These are phyloP conservation scores for Chaenocephalus aceratus DNA, from an alignment of 2,113 vertebrate species.

Conservation along the genomic window DNA sequence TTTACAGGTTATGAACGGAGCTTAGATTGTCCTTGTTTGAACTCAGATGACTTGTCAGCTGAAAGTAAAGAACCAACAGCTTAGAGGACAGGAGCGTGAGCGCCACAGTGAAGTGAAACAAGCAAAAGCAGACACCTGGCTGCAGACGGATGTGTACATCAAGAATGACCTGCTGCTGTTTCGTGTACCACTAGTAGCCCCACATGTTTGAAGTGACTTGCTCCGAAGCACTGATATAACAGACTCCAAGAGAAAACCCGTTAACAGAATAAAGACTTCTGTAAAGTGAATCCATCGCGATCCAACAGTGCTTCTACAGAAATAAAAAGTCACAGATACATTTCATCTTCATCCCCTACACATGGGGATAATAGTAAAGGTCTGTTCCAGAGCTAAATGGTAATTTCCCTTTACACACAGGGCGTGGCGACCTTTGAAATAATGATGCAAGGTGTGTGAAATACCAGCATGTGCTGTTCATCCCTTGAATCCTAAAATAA, in stretches of 20 bases:
- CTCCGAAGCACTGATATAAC: background rate
- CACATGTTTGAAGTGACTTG: slow-evolving; percentile 23
- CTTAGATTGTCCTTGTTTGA: slow-evolving; percentile 4
- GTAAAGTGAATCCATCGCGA: background rate
- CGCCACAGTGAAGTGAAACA: slow-evolving; percentile 12
- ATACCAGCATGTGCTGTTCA: slow-evolving; percentile 20
- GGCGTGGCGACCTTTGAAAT: background rate
- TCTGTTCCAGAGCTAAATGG: too few relatives aligned
- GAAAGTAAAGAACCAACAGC: background rate
- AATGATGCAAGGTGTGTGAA: background rate
- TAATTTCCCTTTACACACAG: too few relatives aligned
- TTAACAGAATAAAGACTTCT: background rate
- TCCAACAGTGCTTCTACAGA: too few relatives aligned
- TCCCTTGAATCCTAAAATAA: slow-evolving; percentile 14
- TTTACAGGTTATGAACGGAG: background rate
- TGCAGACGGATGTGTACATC: slow-evolving; percentile 57
- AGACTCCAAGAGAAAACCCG: slow-evolving; percentile 8
- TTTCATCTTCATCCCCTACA: too few relatives aligned
- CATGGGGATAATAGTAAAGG: too few relatives aligned
- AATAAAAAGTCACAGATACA: too few relatives aligned
- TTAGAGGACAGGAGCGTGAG: background rate
- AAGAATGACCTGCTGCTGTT: slow-evolving; percentile 38
- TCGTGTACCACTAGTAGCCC: slow-evolving; percentile 17
- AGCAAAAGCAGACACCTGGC: slow-evolving; percentile 50
- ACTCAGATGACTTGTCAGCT: slow-evolving; percentile 8